A percentile compares a stretch with the other conserved stretches of the same genome.
Conservation (phyloP, 2,888 invertebrate genomes). For the Urechis unicinctus region DNA sequence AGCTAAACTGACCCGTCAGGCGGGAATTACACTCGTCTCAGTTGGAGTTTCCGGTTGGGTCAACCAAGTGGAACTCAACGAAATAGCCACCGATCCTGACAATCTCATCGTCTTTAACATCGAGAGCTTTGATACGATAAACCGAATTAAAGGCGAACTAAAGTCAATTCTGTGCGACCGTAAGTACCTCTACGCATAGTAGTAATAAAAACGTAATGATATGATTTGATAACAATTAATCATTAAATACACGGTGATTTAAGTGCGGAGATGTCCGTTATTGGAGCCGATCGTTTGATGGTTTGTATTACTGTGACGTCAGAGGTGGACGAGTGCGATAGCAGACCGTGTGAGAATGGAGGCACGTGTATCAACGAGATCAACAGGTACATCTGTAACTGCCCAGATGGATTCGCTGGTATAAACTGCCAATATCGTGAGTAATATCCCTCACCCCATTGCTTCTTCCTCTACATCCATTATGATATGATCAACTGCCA, state of each 20-base stretch:
- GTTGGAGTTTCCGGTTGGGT: slow-evolving; percentile 17
- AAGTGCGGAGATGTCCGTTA: too few species aligned
- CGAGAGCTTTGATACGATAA: slow-evolving; percentile 8
- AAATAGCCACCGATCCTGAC: slow-evolving; percentile 16
- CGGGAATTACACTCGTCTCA: slow-evolving; percentile 15
- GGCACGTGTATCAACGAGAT: slow-evolving; percentile 15
- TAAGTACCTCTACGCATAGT: not conserved
- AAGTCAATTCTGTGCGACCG: slow-evolving; percentile 11
- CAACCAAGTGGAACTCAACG: slow-evolving; percentile 14
- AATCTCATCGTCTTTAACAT: slow-evolving; percentile 12
- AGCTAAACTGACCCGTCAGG: slow-evolving; percentile 4
- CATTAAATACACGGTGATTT: not conserved
- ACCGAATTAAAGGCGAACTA: slow-evolving; percentile 6
- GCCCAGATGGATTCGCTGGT: slow-evolving; percentile 17
- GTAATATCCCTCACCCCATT: not conserved
- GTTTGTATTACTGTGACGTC: not conserved
- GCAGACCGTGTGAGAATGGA: slow-evolving; percentile 16
- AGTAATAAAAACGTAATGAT: not conserved
- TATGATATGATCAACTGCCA: too few species aligned
- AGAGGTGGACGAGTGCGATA: slow-evolving; percentile 11
- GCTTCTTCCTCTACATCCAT: too few species aligned
- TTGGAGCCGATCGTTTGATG: too few species aligned
- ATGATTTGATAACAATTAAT: not conserved
- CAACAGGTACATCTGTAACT: slow-evolving; percentile 16
- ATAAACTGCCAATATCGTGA: slow-evolving; percentile 15